A percentile compares a stretch with the other conserved stretches of the same genome.
These are phyloP conservation scores for Panthera tigris DNA, from an alignment of 2,113 vertebrate species.

Conservation along the genomic window DNA sequence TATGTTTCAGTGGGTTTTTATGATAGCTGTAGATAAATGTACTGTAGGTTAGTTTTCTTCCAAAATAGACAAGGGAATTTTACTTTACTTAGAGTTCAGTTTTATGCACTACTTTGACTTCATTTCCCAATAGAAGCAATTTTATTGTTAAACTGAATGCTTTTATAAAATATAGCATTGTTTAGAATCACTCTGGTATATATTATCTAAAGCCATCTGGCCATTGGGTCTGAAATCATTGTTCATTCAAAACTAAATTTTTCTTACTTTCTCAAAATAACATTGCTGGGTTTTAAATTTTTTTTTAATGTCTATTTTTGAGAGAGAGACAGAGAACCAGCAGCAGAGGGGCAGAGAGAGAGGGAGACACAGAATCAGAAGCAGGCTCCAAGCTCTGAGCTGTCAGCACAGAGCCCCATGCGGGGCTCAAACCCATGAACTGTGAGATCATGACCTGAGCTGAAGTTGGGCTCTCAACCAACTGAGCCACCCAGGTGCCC, in stretches of 20 bases:
- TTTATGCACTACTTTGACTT: background rate
- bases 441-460: too few relatives aligned
- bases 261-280: background rate
- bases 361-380: too few relatives aligned
- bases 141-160: background rate
- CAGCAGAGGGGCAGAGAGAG: too few relatives aligned
- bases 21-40: background rate
- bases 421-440: too few relatives aligned
- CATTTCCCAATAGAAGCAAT: background rate
- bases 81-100: background rate
- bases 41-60: background rate
- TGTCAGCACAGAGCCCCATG: too few relatives aligned
- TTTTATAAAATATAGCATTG: background rate
- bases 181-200: background rate
- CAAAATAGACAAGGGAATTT: background rate
- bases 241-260: constrained; percentile 27
- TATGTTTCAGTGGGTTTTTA: background rate
- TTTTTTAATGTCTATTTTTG: too few relatives aligned
- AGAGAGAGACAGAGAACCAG: too few relatives aligned
- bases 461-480: too few relatives aligned
- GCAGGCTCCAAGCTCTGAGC: too few relatives aligned
- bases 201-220: background rate
- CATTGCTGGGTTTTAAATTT: background rate
- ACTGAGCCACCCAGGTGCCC: too few relatives aligned
- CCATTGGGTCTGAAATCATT: background rate